phyloP scores from a whole-genome alignment of 2,797 vertebrate species.

The Sebastiscus tertius region DNA sequence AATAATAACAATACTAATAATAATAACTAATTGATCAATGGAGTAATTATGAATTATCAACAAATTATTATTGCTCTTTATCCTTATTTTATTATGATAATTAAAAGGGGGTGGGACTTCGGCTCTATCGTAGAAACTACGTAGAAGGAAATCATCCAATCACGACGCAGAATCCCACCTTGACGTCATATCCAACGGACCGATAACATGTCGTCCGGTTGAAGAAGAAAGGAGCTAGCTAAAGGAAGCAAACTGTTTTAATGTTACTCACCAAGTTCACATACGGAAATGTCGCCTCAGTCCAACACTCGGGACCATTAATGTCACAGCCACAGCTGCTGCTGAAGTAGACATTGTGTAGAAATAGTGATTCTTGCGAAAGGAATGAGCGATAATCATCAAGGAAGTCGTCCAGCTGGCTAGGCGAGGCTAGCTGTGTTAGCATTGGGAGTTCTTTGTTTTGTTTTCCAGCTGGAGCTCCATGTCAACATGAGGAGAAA shows the following conservation, averaged over 20 bases:
- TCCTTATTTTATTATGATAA: not conserved
- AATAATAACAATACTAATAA: too few relatives aligned
- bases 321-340: not conserved
- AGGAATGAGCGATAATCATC: slow-evolving; percentile 59
- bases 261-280: slow-evolving; percentile 54
- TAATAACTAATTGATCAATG: not conserved
- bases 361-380: not conserved
- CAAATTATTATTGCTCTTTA: not conserved
- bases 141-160: slow-evolving; percentile 45
- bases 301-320: not conserved
- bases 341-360: slow-evolving; percentile 17
- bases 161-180: not conserved
- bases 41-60: not conserved
- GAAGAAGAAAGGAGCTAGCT: slow-evolving; percentile 61
- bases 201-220: slow-evolving; percentile 59
- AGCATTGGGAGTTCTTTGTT: slow-evolving; percentile 76
- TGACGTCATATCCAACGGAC: slow-evolving; percentile 73
- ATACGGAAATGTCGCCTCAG: slow-evolving; percentile 30
- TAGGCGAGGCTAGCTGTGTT: slow-evolving; percentile 59
- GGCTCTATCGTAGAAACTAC: fast-evolving
- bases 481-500: slow-evolving; percentile 45
- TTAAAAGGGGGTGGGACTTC: slow-evolving; percentile 13
- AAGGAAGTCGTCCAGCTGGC: slow-evolving; percentile 65
- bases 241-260: slow-evolving; percentile 45
- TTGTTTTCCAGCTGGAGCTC: slow-evolving; percentile 51